Conservation (phyloP, 2,888 invertebrate species). For the Unio delphinus region DNA sequence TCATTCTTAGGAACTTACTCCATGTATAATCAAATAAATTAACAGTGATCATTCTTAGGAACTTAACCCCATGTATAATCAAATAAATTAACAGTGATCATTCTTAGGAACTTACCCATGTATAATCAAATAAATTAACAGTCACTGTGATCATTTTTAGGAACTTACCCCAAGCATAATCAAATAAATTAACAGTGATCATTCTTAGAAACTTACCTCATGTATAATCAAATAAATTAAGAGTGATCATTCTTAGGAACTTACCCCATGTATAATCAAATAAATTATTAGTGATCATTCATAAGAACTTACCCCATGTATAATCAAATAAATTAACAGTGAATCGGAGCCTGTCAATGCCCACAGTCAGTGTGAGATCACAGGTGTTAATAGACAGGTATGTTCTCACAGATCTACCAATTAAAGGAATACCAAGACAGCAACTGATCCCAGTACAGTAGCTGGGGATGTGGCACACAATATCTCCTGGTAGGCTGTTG, state of each 20-base stretch:
- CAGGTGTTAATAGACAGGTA: constrained; percentile 4
- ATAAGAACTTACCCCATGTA: constrained; percentile 5
- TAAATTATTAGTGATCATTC: background rate
- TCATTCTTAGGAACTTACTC: too few relatives aligned
- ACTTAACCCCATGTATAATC: too few relatives aligned
- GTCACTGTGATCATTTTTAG: too few relatives aligned
- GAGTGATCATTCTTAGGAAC: background rate
- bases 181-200: too few relatives aligned
- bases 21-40: too few relatives aligned
- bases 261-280: constrained; percentile 11
- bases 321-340: constrained; percentile 7
- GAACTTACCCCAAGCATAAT: too few relatives aligned
- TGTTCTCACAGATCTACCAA: constrained; percentile 4
- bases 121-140: too few relatives aligned
- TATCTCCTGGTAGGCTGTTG: background rate
- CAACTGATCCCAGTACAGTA: constrained; percentile 19
- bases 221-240: too few relatives aligned
- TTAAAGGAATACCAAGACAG: constrained; percentile 10
- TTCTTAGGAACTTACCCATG: too few relatives aligned
- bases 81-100: too few relatives aligned
- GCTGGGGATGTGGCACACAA: constrained; percentile 10
- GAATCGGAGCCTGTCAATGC: constrained; percentile 7
- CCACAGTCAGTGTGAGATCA: constrained; percentile 2
- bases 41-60: too few relatives aligned
- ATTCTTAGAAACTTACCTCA: too few relatives aligned